Evolutionary conservation across 2,888 invertebrate genomes (phyloP), one percentile per base, ranked within the genome.

Genomic region (Camptogramma bilineatum): DNA sequence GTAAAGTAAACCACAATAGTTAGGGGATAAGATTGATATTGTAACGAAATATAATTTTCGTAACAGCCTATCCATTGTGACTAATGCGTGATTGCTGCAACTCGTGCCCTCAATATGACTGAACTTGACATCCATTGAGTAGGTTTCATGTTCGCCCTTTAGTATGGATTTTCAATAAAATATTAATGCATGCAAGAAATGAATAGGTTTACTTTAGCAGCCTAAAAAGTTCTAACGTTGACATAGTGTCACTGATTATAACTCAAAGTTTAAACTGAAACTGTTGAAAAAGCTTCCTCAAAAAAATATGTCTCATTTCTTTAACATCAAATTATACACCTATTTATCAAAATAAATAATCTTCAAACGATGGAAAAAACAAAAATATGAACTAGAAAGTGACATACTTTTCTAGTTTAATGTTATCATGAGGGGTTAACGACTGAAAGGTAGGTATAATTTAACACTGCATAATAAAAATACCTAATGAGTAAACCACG

Each of bases 61-160:
- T 66, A 66, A 62, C 34, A 58, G 54, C 64, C 50, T 64, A 55
- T 55, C 59, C 58, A 59, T 74, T 77, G 76, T 85, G 85, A 84
- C 80, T 83, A 81, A 83, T 73, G 73, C 77, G 75, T 80, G 77
- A 78, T 84, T 84, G 79, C 83, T 74, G 73, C 79, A 82, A 70
- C 72, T 65, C 68, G 70, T 80, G 86, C 71, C 85, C 85, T 73
- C 86, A 85, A 82, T 86, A 81, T 78, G 68, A n/a, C 65, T 83
- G 87, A 87, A 87, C 87, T 88, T 88, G 87, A 88, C 87, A 87
- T 74, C 80, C 79, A 84, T 87, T 67, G 72, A 69, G 72, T 75
- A 72, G 73, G 73, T 79, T 78, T 65, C 71, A 56, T 70, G 68
- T 68, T 64, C 42, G 68, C 66, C 68, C 70, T 72, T 66, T 62